Conservation (phyloP, 2,113 vertebrate genomes). For the Oreochromis niloticus region DNA sequence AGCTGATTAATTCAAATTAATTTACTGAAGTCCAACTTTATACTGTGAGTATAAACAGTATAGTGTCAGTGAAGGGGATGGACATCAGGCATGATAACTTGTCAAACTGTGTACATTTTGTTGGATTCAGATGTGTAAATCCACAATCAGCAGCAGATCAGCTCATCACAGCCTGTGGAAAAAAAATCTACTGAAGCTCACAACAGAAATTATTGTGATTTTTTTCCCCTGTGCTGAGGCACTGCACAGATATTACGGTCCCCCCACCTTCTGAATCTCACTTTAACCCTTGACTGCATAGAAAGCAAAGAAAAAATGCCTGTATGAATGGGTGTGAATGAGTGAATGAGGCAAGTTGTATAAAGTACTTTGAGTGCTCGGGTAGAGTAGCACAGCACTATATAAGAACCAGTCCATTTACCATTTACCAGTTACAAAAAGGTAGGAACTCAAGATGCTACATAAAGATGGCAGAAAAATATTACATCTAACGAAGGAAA, state of each 20-base stretch:
- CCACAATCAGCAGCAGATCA: not conserved
- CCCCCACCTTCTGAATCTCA: not conserved
- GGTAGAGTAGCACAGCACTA: not conserved
- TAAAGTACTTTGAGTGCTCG: not conserved
- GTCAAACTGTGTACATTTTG: not conserved
- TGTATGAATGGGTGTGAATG: not conserved
- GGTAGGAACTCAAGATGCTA: not conserved
- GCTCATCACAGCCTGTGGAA: not conserved
- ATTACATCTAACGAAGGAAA: not conserved
- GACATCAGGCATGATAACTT: not conserved
- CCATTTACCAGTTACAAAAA: not conserved
- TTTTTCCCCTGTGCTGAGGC: not conserved
- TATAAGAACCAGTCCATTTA: not conserved
- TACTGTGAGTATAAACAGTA: not conserved
- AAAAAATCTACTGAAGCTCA: not conserved
- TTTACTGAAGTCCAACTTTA: not conserved
- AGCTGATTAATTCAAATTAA: not conserved
- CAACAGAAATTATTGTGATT: not conserved
- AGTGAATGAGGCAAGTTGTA: not conserved
- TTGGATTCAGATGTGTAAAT: not conserved
- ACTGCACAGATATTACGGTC: not conserved
- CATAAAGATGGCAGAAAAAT: not conserved
- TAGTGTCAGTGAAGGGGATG: not conserved
- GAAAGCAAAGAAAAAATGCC: not conserved
- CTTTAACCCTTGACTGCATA: not conserved